These are phyloP conservation scores for Pimephales promelas DNA, from an alignment of 2,113 vertebrate species.

Conservation along the genomic window DNA sequence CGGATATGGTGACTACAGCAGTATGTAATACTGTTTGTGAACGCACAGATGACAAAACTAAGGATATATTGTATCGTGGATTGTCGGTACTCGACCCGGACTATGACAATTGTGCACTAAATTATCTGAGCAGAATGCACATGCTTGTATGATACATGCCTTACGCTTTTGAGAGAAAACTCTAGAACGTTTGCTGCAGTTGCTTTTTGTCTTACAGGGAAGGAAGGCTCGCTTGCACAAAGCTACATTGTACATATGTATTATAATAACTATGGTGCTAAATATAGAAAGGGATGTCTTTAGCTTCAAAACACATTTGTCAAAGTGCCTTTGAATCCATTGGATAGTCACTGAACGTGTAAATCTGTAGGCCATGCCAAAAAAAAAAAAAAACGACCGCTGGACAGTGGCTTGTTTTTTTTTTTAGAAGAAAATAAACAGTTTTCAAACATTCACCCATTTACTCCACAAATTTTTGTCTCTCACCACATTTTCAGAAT, in stretches of 20 bases:
- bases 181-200: slow-evolving; percentile 46
- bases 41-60: slow-evolving; percentile 58
- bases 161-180: slow-evolving; percentile 49
- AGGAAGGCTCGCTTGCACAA: slow-evolving; percentile 54
- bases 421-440: slow-evolving; percentile 62
- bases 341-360: slow-evolving; percentile 42
- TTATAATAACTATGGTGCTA: slow-evolving; percentile 59
- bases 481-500: slow-evolving; percentile 56
- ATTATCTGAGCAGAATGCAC: slow-evolving; percentile 53
- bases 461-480: slow-evolving; percentile 58
- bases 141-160: slow-evolving; percentile 43
- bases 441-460: slow-evolving; percentile 62
- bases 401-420: slow-evolving; percentile 38
- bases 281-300: slow-evolving; percentile 57
- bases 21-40: slow-evolving; percentile 80
- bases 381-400: slow-evolving; percentile 39
- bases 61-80: slow-evolving; percentile 62
- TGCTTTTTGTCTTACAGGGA: slow-evolving; percentile 52
- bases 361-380: slow-evolving; percentile 56
- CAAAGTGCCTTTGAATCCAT: slow-evolving; percentile 63
- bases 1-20: slow-evolving; percentile 97
- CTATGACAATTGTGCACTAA: slow-evolving; percentile 59
- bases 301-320: slow-evolving; percentile 57
- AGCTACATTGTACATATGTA: slow-evolving; percentile 60
- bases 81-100: slow-evolving; percentile 56